A percentile compares a stretch with the other conserved stretches of the same genome.
Evolutionary conservation across 2,113 vertebrate genomes (phyloP).

Genomic region (Notothenia coriiceps): DNA sequence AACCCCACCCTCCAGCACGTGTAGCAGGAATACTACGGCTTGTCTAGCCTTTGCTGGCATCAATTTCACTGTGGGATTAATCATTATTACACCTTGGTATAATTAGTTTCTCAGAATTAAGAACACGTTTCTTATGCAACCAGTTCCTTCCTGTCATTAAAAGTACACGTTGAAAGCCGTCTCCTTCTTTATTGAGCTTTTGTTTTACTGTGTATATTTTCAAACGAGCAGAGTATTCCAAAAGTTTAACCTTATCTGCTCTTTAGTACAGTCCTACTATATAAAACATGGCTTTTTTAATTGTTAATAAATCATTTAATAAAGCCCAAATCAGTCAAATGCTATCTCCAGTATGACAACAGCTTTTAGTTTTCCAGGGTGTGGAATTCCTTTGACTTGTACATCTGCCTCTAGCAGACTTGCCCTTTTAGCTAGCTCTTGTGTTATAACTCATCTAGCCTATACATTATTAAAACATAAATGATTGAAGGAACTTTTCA

Average conservation of each 20-base stretch:
- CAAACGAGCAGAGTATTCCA: not conserved
- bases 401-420: too few species aligned
- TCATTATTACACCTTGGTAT: not conserved
- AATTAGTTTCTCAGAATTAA: conserved; percentile 8
- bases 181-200: not conserved
- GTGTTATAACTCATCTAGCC: too few species aligned
- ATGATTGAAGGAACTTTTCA: too few species aligned
- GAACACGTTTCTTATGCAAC: not conserved
- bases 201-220: not conserved
- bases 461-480: too few species aligned
- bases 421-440: too few species aligned
- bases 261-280: not conserved
- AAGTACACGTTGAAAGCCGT: not conserved
- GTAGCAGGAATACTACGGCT: conserved; percentile 1
- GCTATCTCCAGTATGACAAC: too few species aligned
- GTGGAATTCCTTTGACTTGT: too few species aligned
- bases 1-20: conserved; percentile 37
- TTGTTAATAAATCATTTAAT: not conserved
- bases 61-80: conserved; percentile 1
- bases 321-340: too few species aligned
- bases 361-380: too few species aligned
- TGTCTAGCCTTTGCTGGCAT: not conserved
- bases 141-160: not conserved
- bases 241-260: not conserved
- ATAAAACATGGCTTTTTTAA: not conserved